Evolutionary conservation across 2,888 invertebrate genomes (phyloP).

Genomic region (Capitulum mitella): DNA sequence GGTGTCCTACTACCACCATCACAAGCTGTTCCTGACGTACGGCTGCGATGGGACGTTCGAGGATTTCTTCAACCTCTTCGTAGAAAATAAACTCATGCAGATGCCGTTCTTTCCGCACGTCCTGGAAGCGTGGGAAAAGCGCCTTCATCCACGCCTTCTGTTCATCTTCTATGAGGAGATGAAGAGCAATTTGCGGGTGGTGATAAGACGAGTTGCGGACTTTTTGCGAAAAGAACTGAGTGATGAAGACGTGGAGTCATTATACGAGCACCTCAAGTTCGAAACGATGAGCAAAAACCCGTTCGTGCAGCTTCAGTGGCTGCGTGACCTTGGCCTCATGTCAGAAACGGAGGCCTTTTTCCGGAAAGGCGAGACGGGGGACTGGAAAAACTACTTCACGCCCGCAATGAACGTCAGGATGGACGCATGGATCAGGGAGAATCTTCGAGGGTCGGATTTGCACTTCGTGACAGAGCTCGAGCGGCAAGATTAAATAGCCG

Average conservation of each 20-base stretch:
- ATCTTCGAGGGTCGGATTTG: not conserved
- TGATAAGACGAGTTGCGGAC: conserved; percentile 33
- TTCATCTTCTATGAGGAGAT: conserved; percentile 44
- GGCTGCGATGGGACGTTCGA: conserved; percentile 36
- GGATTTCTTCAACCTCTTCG: conserved; percentile 44
- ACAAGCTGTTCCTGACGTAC: not conserved
- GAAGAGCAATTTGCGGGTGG: conserved; percentile 38
- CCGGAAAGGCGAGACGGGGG: not conserved
- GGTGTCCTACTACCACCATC: conserved; percentile 45
- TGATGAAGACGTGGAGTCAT: not conserved
- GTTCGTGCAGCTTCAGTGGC: not conserved
- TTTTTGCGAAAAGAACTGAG: conserved; percentile 32
- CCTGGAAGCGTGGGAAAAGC: conserved; percentile 41
- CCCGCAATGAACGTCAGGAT: not conserved
- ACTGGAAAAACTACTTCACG: not conserved
- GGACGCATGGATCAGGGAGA: not conserved
- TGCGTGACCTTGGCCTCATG: not conserved
- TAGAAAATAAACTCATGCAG: conserved; percentile 44
- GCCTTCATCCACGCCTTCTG: conserved; percentile 40
- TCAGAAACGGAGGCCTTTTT: not conserved
- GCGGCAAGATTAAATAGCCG: not conserved
- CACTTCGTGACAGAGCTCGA: not conserved
- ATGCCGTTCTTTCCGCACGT: conserved; percentile 44
- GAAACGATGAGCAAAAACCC: not conserved
- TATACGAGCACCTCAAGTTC: not conserved